Conservation (phyloP, 2,113 vertebrate genomes). For the Machaerirhynchus nigripectus region DNA sequence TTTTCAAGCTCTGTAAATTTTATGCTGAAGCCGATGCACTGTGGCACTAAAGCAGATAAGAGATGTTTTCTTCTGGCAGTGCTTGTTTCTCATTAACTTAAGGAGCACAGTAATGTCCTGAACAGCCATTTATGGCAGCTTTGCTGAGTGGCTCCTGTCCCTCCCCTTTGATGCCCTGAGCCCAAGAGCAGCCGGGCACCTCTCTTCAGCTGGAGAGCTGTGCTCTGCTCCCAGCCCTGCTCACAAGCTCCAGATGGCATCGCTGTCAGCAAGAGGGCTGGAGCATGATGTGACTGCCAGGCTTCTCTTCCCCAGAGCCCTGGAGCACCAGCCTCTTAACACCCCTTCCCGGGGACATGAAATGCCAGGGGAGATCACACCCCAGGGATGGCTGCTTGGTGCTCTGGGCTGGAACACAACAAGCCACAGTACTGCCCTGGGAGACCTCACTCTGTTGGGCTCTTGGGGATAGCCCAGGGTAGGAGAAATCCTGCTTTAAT, state of each 20-base stretch:
- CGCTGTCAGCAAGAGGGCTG: neutral
- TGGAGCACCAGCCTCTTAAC: neutral
- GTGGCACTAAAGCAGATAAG: conserved; percentile 68
- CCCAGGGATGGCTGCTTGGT: neutral
- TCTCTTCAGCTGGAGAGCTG: neutral
- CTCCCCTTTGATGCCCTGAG: neutral
- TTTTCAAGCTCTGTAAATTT: conserved; percentile 83
- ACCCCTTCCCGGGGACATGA: neutral
- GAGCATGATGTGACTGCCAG: neutral
- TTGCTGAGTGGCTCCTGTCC: conserved; percentile 25
- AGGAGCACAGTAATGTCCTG: conserved; percentile 60
- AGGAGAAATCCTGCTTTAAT: conserved; percentile 31
- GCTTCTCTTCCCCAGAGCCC: neutral
- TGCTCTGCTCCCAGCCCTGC: neutral
- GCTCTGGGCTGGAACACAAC: neutral
- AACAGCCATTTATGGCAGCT: conserved; percentile 38
- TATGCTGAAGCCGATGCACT: conserved; percentile 68
- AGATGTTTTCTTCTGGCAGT: conserved; percentile 66
- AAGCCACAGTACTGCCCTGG: accelerated
- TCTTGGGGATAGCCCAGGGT: neutral
- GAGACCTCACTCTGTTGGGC: neutral
- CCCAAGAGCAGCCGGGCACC: neutral
- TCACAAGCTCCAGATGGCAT: neutral
- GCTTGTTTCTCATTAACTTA: conserved; percentile 71
- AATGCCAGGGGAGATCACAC: neutral